phyloP scores from a whole-genome alignment of 1,140 invertebrate species.

The Drosophila truncata region DNA sequence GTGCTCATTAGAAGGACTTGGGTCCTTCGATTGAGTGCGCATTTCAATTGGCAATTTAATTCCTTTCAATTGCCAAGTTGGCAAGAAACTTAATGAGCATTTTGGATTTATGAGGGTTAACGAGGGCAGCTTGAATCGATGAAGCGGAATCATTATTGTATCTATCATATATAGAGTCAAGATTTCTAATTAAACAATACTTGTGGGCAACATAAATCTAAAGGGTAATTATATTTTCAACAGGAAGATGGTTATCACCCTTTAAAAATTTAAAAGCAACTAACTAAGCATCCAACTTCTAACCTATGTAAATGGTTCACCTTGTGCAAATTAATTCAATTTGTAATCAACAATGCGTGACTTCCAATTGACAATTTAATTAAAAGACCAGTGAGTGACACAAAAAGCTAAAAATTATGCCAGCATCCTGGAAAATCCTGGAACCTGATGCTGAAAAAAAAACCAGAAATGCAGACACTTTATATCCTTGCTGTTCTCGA shows the following conservation, averaged over 20 bases:
- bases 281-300: not conserved
- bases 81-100: conserved; percentile 52
- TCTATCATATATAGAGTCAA: not conserved
- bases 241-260: no score
- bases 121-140: not conserved
- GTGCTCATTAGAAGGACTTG: conserved; percentile 62
- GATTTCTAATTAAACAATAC: not conserved
- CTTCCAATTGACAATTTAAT: conserved; percentile 73
- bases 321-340: conserved; percentile 59
- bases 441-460: not conserved
- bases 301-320: not conserved
- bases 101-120: conserved; percentile 34
- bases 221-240: not conserved
- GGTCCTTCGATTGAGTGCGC: conserved; percentile 48
- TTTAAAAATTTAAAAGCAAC: not conserved
- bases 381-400: conserved; percentile 43
- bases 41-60: conserved; percentile 55
- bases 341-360: conserved; percentile 67
- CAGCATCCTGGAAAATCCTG: conserved; percentile 35
- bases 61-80: conserved; percentile 35
- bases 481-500: conserved; percentile 13
- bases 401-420: conserved; percentile 39
- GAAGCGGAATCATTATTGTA: not conserved
- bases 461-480: conserved; percentile 43
- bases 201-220: not conserved